A percentile compares a stretch with the other conserved stretches of the same genome.
These are phyloP conservation scores for Erpetoichthys calabaricus DNA, from an alignment of 2,797 vertebrate genomes.

Conservation along the genomic window DNA sequence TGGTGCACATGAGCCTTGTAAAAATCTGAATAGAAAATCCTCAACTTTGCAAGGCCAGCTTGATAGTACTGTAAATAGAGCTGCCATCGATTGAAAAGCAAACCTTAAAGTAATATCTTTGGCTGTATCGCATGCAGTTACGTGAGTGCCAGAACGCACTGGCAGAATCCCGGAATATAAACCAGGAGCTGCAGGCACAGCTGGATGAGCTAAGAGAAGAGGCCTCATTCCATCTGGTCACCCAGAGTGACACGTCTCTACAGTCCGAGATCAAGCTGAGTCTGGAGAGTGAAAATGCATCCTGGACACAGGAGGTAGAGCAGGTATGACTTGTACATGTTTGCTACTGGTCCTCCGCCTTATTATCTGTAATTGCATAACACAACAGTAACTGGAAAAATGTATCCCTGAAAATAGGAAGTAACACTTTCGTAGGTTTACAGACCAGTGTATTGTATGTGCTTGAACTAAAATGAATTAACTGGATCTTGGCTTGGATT, in stretches of 20 bases:
- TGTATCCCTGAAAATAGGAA: too few relatives aligned
- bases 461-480: too few relatives aligned
- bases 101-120: neutral
- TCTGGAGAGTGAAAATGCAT: conserved; percentile 21
- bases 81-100: neutral
- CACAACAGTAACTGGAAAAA: too few relatives aligned
- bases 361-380: too few relatives aligned
- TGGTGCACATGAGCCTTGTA: too few relatives aligned
- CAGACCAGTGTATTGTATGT: too few relatives aligned
- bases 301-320: conserved; percentile 33
- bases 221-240: conserved; percentile 36
- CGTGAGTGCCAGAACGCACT: conserved; percentile 39
- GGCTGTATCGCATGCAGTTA: conserved; percentile 27
- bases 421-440: too few relatives aligned
- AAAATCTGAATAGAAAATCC: too few relatives aligned
- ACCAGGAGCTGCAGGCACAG: conserved; percentile 44
- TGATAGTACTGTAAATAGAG: too few relatives aligned
- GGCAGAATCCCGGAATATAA: conserved; percentile 28
- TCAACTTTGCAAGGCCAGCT: too few relatives aligned
- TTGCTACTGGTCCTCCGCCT: too few relatives aligned
- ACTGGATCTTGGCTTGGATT: too few relatives aligned
- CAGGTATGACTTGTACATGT: conserved; percentile 32
- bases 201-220: conserved; percentile 53
- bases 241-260: conserved; percentile 36
- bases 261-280: conserved; percentile 51